A percentile compares a stretch with the other conserved stretches of the same genome.
Evolutionary conservation across 2,888 invertebrate genomes (phyloP).

Genomic region (Tuta absoluta): DNA sequence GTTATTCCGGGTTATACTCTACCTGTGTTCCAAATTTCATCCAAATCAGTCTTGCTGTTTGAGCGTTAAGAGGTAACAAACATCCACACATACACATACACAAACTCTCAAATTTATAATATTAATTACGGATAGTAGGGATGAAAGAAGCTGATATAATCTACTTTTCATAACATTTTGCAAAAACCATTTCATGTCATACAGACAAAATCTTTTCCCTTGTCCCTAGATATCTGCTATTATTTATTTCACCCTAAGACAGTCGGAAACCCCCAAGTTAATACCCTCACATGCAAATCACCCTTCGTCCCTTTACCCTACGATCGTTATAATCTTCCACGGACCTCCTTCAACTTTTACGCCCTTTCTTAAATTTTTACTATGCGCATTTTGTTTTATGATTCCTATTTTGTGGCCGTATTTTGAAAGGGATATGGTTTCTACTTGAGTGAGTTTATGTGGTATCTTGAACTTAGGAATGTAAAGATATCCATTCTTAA

Average conservation of each 20-base stretch:
- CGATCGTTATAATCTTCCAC: constrained; percentile 23
- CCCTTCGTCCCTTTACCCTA: constrained; percentile 12
- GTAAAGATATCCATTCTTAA: neutral
- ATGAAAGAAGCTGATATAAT: too few relatives aligned
- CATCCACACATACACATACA: too few relatives aligned
- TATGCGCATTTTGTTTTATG: constrained; percentile 30
- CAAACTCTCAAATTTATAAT: too few relatives aligned
- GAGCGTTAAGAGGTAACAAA: too few relatives aligned
- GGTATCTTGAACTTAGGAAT: neutral
- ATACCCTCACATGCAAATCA: constrained; percentile 40
- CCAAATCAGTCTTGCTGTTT: too few relatives aligned
- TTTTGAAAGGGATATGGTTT: constrained; percentile 14
- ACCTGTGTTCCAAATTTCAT: too few relatives aligned
- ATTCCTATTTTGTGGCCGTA: constrained; percentile 20
- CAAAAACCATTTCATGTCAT: too few relatives aligned
- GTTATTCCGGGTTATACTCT: too few relatives aligned
- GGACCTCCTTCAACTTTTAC: constrained; percentile 47
- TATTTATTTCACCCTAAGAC: constrained; percentile 32
- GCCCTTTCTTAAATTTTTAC: constrained; percentile 38
- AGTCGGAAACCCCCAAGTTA: constrained; percentile 49
- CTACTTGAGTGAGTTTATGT: constrained; percentile 6
- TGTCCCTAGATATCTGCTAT: neutral
- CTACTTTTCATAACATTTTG: too few relatives aligned
- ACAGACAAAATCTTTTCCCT: neutral
- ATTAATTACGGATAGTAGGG: too few relatives aligned